These are phyloP conservation scores for Metopia argyrocephala DNA, from an alignment of 2,888 invertebrate genomes.

Conservation along the genomic window DNA sequence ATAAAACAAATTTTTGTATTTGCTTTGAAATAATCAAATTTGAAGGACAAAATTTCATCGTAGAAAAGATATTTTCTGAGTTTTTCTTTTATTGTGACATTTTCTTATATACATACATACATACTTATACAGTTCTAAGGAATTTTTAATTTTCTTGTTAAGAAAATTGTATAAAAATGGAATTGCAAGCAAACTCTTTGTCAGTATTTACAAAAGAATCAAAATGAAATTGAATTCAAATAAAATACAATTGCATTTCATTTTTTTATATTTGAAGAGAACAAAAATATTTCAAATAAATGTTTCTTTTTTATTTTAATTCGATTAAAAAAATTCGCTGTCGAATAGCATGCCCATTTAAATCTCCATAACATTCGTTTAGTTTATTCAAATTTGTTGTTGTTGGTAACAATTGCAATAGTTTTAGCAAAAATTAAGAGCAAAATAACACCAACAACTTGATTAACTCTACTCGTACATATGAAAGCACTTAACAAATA, in stretches of 20 bases:
- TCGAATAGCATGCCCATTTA: neutral
- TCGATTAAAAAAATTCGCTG: neutral
- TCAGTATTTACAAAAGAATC: too few species aligned
- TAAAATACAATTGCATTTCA: too few species aligned
- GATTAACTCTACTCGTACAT: neutral
- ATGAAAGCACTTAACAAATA: slow-evolving; percentile 5
- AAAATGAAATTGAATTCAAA: too few species aligned
- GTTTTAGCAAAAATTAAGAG: neutral
- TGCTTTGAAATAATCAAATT: too few species aligned
- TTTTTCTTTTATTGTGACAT: neutral
- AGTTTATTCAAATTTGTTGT: neutral
- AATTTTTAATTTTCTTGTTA: neutral
- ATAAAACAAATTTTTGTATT: too few species aligned
- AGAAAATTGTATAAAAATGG: too few species aligned
- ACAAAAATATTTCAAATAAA: too few species aligned
- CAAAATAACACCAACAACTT: neutral
- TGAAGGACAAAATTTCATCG: too few species aligned
- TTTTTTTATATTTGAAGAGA: too few species aligned
- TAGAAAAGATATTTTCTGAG: too few species aligned
- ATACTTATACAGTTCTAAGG: neutral
- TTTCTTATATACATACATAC: neutral
- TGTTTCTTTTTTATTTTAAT: too few species aligned
- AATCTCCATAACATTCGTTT: neutral
- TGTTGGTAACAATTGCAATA: neutral
- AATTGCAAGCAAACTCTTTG: too few species aligned